A percentile compares a stretch with the other conserved stretches of the same genome.
Evolutionary conservation across 92 coral and sea anemone species (phyloP).

Genomic region (Phenganax subtilis): DNA sequence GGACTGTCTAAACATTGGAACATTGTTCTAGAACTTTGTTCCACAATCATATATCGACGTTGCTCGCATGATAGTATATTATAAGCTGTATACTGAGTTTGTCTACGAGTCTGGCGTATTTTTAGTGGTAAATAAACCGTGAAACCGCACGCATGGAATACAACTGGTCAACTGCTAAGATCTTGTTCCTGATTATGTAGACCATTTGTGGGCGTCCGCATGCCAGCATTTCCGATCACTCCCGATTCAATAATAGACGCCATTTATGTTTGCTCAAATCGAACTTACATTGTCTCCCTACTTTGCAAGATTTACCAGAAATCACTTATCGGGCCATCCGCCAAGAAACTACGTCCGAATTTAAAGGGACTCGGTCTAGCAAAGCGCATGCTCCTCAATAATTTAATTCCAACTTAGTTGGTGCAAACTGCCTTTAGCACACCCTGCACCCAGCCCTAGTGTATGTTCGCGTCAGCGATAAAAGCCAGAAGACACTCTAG

Average conservation of each 20-base stretch:
- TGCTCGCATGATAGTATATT: neutral
- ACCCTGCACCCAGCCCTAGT: too few species aligned
- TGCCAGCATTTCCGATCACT: slow-evolving; percentile 13
- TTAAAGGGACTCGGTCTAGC: neutral
- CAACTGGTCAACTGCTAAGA: neutral
- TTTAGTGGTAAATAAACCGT: slow-evolving; percentile 1
- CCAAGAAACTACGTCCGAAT: neutral
- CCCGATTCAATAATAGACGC: slow-evolving; percentile 5
- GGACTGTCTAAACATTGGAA: neutral
- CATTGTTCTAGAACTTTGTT: slow-evolving; percentile 1
- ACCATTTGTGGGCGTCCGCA: slow-evolving; percentile 27
- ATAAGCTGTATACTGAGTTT: slow-evolving; percentile 5
- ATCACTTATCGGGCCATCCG: neutral
- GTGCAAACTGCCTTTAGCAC: too few species aligned
- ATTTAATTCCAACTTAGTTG: too few species aligned
- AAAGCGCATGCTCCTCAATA: neutral
- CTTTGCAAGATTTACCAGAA: neutral
- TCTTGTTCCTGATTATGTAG: slow-evolving; percentile 9
- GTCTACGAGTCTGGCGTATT: neutral
- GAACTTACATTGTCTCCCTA: neutral
- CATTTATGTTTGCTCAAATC: slow-evolving; percentile 7
- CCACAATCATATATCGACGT: neutral
- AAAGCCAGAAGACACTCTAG: too few species aligned
- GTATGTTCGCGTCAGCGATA: too few species aligned
- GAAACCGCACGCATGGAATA: neutral